phyloP scores from a whole-genome alignment of 2,797 vertebrate species.

The Chelmon rostratus region DNA sequence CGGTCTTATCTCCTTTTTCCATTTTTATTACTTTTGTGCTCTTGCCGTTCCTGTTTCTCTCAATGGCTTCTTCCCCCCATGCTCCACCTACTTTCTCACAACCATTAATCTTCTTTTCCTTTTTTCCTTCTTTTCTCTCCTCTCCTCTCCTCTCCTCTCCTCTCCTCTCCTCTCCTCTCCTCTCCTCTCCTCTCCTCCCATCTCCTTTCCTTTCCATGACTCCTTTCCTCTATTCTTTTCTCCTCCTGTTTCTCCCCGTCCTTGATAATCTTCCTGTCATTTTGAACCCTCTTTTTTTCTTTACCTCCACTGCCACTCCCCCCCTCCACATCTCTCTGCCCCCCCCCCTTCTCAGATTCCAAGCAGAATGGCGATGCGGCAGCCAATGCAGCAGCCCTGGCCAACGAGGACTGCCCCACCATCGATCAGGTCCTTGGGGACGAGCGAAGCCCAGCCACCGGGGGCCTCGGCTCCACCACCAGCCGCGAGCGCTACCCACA shows the following conservation, averaged over 20 bases:
- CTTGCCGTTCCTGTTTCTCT: constrained; percentile 6
- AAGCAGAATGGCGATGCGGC: constrained; percentile 92
- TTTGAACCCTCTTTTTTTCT: background rate
- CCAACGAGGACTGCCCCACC: constrained; percentile 94
- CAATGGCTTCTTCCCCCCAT: background rate
- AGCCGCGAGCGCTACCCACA: constrained; percentile 91
- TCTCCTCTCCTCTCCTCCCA: background rate
- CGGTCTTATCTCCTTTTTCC: constrained; percentile 38
- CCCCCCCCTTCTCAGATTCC: constrained; percentile 82
- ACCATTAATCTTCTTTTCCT: constrained; percentile 40
- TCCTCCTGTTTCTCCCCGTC: background rate
- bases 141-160: background rate
- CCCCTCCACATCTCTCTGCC: too few species aligned
- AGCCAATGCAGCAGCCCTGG: constrained; percentile 91
- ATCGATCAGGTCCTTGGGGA: constrained; percentile 95
- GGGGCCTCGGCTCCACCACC: constrained; percentile 80
- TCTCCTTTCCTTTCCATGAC: background rate
- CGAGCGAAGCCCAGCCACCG: constrained; percentile 90
- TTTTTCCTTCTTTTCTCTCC: background rate
- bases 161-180: background rate
- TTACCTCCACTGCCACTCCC: too few species aligned
- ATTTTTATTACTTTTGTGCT: constrained; percentile 43
- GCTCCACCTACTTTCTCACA: constrained; percentile 4
- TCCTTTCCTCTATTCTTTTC: background rate
- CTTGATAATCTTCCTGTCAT: too few species aligned